Conservation (phyloP, 2,888 invertebrate species). For the Caenorhabditis panamensis region DNA sequence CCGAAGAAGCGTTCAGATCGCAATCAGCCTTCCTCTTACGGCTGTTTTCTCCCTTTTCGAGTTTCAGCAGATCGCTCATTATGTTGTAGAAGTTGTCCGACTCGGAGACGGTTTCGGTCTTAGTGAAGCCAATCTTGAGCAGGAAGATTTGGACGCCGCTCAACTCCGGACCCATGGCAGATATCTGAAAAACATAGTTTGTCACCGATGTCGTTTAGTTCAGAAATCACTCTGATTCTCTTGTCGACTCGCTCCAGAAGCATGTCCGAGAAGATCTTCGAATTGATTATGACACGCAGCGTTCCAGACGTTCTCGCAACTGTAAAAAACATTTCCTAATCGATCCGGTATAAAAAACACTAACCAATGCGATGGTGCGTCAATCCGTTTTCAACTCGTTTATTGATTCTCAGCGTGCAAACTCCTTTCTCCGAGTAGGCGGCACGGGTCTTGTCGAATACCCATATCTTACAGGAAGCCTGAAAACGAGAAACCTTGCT, state of each 20-base stretch:
- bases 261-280: constrained; percentile 76
- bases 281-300: constrained; percentile 78
- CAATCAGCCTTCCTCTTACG: constrained; percentile 59
- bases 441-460: constrained; percentile 73
- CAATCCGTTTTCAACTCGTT: constrained; percentile 51
- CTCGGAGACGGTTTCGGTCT: constrained; percentile 50
- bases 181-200: constrained; percentile 64
- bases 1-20: constrained; percentile 49
- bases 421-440: constrained; percentile 76
- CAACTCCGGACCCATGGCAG: constrained; percentile 74
- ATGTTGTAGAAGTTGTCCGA: constrained; percentile 51
- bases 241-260: constrained; percentile 75
- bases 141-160: constrained; percentile 78
- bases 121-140: constrained; percentile 67
- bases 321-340: constrained; percentile 52
- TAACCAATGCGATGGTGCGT: constrained; percentile 66
- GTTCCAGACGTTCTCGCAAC: constrained; percentile 78
- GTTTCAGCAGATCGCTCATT: constrained; percentile 55
- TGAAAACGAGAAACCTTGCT: constrained; percentile 52
- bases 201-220: too few species aligned
- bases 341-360: neutral
- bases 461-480: constrained; percentile 78
- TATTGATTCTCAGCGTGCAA: constrained; percentile 65
- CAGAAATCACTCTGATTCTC: constrained; percentile 65
- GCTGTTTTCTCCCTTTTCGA: constrained; percentile 53